These are phyloP conservation scores for Pachyseris speciosa DNA, from an alignment of 64 coral and sea anemone genomes.

Conservation along the genomic window DNA sequence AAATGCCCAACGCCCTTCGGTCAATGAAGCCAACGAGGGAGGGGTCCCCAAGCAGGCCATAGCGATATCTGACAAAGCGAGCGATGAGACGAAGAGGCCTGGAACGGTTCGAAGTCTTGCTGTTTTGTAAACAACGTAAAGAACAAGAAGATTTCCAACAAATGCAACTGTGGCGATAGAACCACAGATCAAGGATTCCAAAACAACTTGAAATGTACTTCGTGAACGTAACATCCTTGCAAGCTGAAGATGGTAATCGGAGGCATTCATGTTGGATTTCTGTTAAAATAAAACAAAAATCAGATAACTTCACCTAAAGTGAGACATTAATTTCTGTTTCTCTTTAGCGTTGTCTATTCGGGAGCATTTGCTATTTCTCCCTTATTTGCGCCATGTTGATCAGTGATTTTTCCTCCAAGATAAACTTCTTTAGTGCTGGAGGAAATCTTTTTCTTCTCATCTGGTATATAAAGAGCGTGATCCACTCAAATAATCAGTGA, in stretches of 20 bases:
- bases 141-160: slow-evolving; percentile 48
- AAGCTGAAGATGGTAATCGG: neutral
- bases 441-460: too few species aligned
- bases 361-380: too few species aligned
- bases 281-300: neutral
- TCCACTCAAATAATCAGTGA: too few species aligned
- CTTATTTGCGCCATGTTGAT: too few species aligned
- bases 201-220: neutral
- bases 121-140: slow-evolving; percentile 75
- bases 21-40: slow-evolving; percentile 10
- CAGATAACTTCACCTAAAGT: too few species aligned
- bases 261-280: neutral
- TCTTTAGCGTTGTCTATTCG: too few species aligned
- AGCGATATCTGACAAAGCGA: slow-evolving; percentile 41
- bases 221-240: neutral
- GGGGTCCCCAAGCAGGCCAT: slow-evolving; percentile 41
- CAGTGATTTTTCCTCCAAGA: too few species aligned
- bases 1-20: slow-evolving; percentile 28
- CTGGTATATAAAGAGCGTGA: too few species aligned
- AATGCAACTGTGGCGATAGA: slow-evolving; percentile 8
- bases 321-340: too few species aligned
- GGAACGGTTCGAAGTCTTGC: slow-evolving; percentile 36
- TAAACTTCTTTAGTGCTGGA: too few species aligned
- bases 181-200: slow-evolving; percentile 26
- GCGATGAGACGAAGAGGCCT: slow-evolving; percentile 63